Percentiles rank a stretch among this genome's conserved stretches.
phyloP scores from a whole-genome alignment of 2,888 invertebrate genomes.

The Brachyopa scutellaris region DNA sequence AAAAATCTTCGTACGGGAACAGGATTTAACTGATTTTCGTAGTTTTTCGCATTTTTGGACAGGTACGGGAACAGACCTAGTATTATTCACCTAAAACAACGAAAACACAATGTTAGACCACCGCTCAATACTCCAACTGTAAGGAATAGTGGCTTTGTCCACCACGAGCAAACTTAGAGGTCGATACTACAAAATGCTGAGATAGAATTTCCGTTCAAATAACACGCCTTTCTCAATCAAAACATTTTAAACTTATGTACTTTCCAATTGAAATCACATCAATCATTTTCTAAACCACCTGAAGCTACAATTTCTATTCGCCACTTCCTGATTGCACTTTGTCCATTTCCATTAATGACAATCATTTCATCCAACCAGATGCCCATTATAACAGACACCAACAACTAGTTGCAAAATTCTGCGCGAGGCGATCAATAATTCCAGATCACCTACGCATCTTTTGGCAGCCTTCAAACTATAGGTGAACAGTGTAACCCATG shows the following conservation, averaged over 20 bases:
- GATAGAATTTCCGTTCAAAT: too few relatives aligned
- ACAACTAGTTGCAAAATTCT: slow-evolving; percentile 20
- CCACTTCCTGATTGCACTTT: slow-evolving; percentile 1
- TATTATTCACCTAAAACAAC: too few relatives aligned
- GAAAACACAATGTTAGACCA: too few relatives aligned
- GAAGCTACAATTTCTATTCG: background rate
- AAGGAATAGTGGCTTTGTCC: too few relatives aligned
- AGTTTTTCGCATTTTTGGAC: too few relatives aligned
- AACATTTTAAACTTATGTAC: background rate
- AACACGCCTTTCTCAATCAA: background rate
- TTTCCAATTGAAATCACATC: background rate
- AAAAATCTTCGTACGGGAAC: too few relatives aligned
- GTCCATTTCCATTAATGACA: slow-evolving; percentile 4
- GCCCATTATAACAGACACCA: slow-evolving; percentile 4
- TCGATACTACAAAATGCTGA: too few relatives aligned
- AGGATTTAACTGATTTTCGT: too few relatives aligned
- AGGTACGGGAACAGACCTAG: too few relatives aligned
- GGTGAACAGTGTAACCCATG: slow-evolving; percentile 4
- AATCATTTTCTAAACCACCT: background rate
- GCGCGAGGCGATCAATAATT: slow-evolving; percentile 33
- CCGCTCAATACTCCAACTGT: too few relatives aligned
- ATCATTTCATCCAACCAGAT: background rate
- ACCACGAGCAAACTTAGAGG: too few relatives aligned
- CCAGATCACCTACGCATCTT: slow-evolving; percentile 63
- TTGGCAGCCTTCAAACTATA: slow-evolving; percentile 25